phyloP scores from a whole-genome alignment of 2,113 vertebrate species.

The Pedetes capensis region DNA sequence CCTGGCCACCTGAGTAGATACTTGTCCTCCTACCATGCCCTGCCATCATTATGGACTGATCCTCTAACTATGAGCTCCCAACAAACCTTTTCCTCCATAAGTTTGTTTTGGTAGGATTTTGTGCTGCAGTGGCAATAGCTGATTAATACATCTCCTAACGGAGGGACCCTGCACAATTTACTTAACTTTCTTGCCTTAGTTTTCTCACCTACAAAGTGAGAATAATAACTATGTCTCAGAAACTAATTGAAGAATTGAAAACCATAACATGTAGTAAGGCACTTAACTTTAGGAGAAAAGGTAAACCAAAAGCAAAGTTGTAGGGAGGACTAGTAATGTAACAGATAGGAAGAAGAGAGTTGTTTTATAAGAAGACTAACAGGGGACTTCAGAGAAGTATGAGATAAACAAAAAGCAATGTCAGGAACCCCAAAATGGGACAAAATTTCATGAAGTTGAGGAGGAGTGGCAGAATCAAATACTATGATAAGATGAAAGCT shows the following conservation, averaged over 20 bases:
- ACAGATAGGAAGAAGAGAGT: neutral
- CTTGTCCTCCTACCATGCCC: too few species aligned
- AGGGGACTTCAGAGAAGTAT: neutral
- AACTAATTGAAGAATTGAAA: conserved; percentile 28
- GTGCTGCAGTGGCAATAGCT: too few species aligned
- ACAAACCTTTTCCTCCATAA: too few species aligned
- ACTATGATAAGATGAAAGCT: neutral
- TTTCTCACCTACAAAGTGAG: neutral
- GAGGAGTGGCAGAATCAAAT: neutral
- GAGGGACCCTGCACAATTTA: neutral
- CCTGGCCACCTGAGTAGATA: too few species aligned
- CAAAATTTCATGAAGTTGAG: neutral
- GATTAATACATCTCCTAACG: too few species aligned
- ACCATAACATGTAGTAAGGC: neutral
- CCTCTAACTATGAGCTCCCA: too few species aligned
- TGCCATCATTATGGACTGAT: too few species aligned
- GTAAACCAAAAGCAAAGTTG: neutral
- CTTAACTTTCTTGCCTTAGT: neutral
- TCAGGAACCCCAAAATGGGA: neutral
- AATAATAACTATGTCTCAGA: neutral
- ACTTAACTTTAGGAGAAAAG: neutral
- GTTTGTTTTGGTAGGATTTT: too few species aligned
- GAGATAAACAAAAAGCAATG: neutral
- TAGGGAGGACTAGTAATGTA: neutral
- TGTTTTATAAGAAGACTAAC: neutral